Base-by-base conservation (phyloP, 1,140 invertebrate genomes). In the Drosophila pachea region DNA sequence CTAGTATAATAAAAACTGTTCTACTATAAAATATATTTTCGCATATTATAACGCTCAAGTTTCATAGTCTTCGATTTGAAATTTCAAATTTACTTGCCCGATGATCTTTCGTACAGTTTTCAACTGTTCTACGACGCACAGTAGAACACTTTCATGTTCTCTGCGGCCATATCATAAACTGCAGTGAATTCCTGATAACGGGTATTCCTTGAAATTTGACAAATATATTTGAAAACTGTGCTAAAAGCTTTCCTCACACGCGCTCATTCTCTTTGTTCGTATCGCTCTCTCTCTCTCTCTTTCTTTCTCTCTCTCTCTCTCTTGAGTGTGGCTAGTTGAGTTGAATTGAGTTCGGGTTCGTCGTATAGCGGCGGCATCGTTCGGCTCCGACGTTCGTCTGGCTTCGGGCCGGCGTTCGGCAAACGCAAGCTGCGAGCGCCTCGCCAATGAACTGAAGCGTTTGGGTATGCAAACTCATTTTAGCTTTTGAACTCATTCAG, bases 401-500 rank as follows among this genome's bases (percentile, higher is more conserved):
- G 40, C 40, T 42, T n/a, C 12, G n/a, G 8, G 16, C 16, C 16
- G 59, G 7, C 31, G 22, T 31, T 69, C 59, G 53, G 60, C 29
- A 5, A 14, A 33, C 43, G 61, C 38, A 36, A 49, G 42, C 35
- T 55, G 56, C 63, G 68, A 71, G 55, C 62, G 55, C 47, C 35
- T 14, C 63, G 54, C 64, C 58, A 72, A 61, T 62, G 64, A 68
- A 72, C 42, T 61, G 56, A 68, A 71, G 45, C 72, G 65, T 77
- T 76, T 81, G 73, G 81, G 82, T 74, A 86, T 81, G 74, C 71
- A 61, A 86, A 86, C 63, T 86, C 82, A 86, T 81, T 86, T 86
- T 81, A 77, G 77, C 81, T 86, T 86, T 86, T 86, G 81, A 75
- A 86, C 81, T 86, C 81, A 81, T 81, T 86, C 81, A 86, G 81